These are phyloP conservation scores for Cataglyphis rosenhaueri DNA, from an alignment of 2,888 invertebrate genomes.

Conservation along the genomic window DNA sequence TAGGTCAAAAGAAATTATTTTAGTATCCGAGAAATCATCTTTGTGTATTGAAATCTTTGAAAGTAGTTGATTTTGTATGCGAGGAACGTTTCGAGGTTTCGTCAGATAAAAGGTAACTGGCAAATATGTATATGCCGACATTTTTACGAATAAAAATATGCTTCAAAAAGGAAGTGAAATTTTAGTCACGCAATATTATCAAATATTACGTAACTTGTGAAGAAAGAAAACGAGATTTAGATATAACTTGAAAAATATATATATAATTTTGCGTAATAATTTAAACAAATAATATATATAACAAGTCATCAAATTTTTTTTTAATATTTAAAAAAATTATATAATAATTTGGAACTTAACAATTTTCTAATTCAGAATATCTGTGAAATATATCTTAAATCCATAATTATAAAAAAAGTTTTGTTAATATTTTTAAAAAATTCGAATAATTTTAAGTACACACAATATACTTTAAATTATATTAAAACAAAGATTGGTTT, in stretches of 20 bases:
- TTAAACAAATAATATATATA: background rate
- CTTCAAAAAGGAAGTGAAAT: constrained; percentile 12
- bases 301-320: background rate
- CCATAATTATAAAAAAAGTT: background rate
- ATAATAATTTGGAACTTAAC: background rate
- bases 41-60: constrained; percentile 36
- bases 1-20: constrained; percentile 44
- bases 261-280: background rate
- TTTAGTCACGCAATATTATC: constrained; percentile 16
- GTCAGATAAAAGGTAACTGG: constrained; percentile 57
- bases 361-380: background rate
- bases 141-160: constrained; percentile 20
- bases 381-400: background rate
- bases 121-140: constrained; percentile 16
- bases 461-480: background rate
- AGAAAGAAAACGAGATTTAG: background rate
- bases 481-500: background rate
- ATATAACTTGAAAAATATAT: background rate
- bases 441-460: background rate
- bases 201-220: constrained; percentile 9
- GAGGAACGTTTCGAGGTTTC: constrained; percentile 66
- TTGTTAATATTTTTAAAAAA: background rate
- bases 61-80: constrained; percentile 69
- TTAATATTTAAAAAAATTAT: background rate
- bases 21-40: constrained; percentile 34